Conservation (phyloP, 2,113 vertebrate species). For the Brachypteracias leptosomus region DNA sequence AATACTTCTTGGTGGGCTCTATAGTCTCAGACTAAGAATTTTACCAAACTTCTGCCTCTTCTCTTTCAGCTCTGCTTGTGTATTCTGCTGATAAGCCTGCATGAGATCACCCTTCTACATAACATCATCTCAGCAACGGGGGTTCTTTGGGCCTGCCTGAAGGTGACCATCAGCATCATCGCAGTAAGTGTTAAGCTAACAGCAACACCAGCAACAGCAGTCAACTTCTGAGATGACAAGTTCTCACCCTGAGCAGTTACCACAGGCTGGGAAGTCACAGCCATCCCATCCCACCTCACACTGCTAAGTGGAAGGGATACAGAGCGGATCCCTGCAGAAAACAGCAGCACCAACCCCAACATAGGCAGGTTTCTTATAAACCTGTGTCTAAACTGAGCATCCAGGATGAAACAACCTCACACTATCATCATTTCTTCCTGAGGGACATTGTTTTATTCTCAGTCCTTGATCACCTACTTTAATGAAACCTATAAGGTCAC, state of each 20-base stretch:
- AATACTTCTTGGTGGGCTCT: not conserved
- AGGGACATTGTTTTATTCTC: not conserved
- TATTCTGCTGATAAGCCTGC: conserved; percentile 73
- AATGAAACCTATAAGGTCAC: not conserved
- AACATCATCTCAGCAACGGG: conserved; percentile 75
- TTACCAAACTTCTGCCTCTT: not conserved
- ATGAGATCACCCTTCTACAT: conserved; percentile 51
- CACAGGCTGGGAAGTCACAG: not conserved
- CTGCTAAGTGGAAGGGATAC: not conserved
- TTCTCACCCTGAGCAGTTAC: not conserved
- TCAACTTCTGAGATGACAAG: not conserved
- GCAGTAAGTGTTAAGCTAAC: conserved; percentile 73
- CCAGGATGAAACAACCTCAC: not conserved
- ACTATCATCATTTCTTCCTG: not conserved
- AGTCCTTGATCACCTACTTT: not conserved
- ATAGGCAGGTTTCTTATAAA: not conserved
- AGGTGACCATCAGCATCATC: conserved; percentile 70
- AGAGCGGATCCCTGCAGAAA: not conserved
- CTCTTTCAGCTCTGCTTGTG: conserved; percentile 80
- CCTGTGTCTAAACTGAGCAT: not conserved
- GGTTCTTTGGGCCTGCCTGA: conserved; percentile 77
- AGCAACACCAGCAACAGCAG: not conserved
- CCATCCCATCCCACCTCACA: not conserved
- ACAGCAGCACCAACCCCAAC: not conserved
- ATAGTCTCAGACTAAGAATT: not conserved